phyloP scores from a whole-genome alignment of 2,113 vertebrate species.

The Thermophis baileyi region DNA sequence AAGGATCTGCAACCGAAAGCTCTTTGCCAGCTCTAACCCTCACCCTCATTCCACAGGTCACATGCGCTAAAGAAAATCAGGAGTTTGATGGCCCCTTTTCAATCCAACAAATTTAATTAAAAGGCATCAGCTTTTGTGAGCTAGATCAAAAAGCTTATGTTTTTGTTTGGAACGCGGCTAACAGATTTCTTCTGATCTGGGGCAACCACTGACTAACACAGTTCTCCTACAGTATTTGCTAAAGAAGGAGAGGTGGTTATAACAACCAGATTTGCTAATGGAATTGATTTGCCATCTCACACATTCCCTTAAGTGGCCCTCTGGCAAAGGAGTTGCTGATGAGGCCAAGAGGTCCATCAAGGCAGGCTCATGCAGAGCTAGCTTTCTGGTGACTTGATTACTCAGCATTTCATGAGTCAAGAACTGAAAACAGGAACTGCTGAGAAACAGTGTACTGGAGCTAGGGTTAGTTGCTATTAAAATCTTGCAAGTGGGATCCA shows the following conservation, averaged over 20 bases:
- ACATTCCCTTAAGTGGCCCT: not conserved
- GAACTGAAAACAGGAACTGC: not conserved
- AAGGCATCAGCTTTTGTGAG: not conserved
- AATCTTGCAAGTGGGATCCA: not conserved
- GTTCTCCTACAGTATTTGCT: not conserved
- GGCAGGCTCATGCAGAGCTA: not conserved
- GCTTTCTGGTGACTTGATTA: not conserved
- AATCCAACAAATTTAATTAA: not conserved
- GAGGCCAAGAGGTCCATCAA: not conserved
- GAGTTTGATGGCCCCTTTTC: not conserved
- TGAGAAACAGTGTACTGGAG: not conserved
- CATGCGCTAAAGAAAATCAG: not conserved
- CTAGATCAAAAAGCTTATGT: not conserved
- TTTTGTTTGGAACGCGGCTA: not conserved
- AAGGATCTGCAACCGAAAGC: not conserved
- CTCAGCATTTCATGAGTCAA: not conserved
- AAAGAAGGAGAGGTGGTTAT: not conserved
- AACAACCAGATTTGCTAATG: not conserved
- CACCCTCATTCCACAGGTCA: not conserved
- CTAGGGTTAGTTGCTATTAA: not conserved
- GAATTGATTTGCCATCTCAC: not conserved
- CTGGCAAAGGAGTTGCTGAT: not conserved
- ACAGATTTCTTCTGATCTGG: not conserved
- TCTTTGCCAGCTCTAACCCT: not conserved
- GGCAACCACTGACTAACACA: not conserved